Evolutionary conservation across 2,888 invertebrate genomes (phyloP).

Genomic region (Pheosia tremula): DNA sequence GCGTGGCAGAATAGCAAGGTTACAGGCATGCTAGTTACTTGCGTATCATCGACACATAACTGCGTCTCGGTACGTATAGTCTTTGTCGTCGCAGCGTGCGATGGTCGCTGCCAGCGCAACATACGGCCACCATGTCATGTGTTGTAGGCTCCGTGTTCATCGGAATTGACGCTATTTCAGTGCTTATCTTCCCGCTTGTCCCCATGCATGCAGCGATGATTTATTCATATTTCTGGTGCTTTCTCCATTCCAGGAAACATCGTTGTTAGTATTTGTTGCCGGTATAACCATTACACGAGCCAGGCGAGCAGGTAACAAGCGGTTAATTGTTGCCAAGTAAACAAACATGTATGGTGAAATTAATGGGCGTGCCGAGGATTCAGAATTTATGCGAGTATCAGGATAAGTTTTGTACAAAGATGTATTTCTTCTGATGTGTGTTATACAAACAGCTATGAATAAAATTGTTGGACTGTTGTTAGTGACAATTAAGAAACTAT

Average conservation of each 20-base stretch:
- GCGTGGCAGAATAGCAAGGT: no score
- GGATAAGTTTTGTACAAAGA: not conserved
- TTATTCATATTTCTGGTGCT: conserved; percentile 67
- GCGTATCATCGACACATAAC: no score
- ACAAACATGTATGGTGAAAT: conserved; percentile 22
- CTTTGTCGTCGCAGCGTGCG: conserved; percentile 49
- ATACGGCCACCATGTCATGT: conserved; percentile 56
- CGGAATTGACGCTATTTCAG: conserved; percentile 67
- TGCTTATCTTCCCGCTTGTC: conserved; percentile 69
- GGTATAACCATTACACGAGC: conserved; percentile 50
- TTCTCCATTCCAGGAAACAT: conserved; percentile 66
- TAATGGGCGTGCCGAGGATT: not conserved
- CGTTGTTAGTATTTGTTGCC: conserved; percentile 64
- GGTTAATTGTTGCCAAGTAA: conserved; percentile 24
- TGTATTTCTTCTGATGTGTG: not conserved
- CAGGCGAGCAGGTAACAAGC: conserved; percentile 10
- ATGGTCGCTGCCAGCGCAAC: conserved; percentile 45
- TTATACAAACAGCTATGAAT: not conserved
- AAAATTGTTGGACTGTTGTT: not conserved
- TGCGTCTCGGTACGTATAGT: no score
- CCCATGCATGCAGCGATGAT: conserved; percentile 65
- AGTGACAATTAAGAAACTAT: not conserved
- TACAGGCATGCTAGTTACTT: no score
- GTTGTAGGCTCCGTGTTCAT: conserved; percentile 59
- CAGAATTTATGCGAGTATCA: not conserved